Conservation (phyloP, 2,888 invertebrate species). For the Argyresthia goedartella region DNA sequence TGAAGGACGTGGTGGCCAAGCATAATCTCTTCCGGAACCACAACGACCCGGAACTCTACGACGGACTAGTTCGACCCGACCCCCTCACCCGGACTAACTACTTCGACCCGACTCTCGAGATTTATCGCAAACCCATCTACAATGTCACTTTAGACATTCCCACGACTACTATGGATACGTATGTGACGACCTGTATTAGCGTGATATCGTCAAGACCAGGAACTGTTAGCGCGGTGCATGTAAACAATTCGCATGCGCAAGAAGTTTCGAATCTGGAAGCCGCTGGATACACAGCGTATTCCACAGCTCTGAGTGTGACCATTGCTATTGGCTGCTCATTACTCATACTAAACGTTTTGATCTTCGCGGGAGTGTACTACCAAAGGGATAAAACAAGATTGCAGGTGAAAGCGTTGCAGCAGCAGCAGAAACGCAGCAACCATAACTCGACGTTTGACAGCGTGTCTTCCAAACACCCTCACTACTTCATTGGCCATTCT, state of each 20-base stretch:
- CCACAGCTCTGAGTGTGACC: constrained; percentile 81
- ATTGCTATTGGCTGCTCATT: constrained; percentile 87
- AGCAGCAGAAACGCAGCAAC: constrained; percentile 77
- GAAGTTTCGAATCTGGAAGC: constrained; percentile 85
- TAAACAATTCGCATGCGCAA: constrained; percentile 77
- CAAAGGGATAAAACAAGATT: constrained; percentile 82
- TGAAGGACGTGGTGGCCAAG: constrained; percentile 89
- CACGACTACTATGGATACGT: constrained; percentile 73
- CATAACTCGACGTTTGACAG: constrained; percentile 68
- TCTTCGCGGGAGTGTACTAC: constrained; percentile 88
- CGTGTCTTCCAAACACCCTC: constrained; percentile 79
- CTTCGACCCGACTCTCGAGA: constrained; percentile 73
- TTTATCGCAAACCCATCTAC: constrained; percentile 72
- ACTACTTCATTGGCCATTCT: constrained; percentile 82
- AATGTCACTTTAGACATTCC: constrained; percentile 66
- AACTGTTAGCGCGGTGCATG: constrained; percentile 57
- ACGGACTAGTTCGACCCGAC: constrained; percentile 88
- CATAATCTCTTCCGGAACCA: constrained; percentile 94
- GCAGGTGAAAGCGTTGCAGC: constrained; percentile 82
- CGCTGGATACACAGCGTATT: constrained; percentile 81
- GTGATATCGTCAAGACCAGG: constrained; percentile 79
- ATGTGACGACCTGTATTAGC: constrained; percentile 78
- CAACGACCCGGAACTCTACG: constrained; percentile 90
- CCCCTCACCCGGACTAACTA: constrained; percentile 78
- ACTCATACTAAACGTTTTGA: constrained; percentile 83